These are phyloP conservation scores for Drosophila cardini DNA, from an alignment of 1,140 invertebrate genomes.

Conservation along the genomic window DNA sequence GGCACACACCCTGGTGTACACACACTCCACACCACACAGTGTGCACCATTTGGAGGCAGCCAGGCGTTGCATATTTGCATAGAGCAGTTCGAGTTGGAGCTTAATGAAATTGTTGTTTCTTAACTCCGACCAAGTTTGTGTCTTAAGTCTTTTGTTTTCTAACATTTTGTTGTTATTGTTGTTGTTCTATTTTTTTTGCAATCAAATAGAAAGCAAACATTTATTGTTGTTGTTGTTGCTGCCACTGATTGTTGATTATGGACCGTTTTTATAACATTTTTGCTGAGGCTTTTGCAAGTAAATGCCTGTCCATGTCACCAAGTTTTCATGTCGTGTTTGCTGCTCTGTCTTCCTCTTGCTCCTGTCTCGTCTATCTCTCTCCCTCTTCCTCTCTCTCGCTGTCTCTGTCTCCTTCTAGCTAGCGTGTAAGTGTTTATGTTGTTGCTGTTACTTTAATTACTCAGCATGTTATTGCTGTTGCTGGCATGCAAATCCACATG, in stretches of 20 bases:
- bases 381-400: background rate
- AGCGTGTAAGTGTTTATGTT: conserved; percentile 36
- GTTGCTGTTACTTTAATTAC: conserved; percentile 67
- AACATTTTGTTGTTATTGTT: no score
- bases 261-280: conserved; percentile 5
- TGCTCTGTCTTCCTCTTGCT: background rate
- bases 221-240: conserved; percentile 32
- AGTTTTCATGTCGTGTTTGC: conserved; percentile 11
- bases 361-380: background rate
- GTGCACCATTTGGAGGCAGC: conserved; percentile 22
- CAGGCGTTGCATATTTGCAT: conserved; percentile 54
- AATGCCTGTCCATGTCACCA: conserved; percentile 27
- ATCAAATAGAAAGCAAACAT: conserved; percentile 61
- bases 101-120: conserved; percentile 34
- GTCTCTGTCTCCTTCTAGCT: background rate
- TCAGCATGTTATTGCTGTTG: conserved; percentile 58
- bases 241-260: conserved; percentile 43
- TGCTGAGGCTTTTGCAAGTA: background rate
- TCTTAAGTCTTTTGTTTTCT: conserved; percentile 46
- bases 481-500: conserved; percentile 55
- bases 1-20: background rate
- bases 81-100: background rate
- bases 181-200: conserved; percentile 4
- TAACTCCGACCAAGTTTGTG: conserved; percentile 39
- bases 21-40: background rate